Evolutionary conservation across 2,888 invertebrate genomes (phyloP).

Genomic region (Lithophane semibrunnea): DNA sequence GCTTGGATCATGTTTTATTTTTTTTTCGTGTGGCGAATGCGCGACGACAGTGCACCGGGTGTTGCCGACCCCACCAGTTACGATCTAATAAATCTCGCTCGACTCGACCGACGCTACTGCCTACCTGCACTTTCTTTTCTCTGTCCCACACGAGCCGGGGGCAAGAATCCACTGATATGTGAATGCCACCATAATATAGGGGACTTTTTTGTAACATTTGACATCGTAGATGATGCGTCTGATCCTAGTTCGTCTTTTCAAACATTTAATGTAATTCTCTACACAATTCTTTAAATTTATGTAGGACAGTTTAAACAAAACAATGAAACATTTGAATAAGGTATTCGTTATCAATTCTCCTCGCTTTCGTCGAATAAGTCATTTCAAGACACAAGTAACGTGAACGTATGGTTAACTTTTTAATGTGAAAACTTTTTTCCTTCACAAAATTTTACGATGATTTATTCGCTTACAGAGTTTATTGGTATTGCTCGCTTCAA

Average conservation of each 20-base stretch:
- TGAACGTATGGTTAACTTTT: constrained; percentile 60
- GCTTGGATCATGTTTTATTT: constrained; percentile 59
- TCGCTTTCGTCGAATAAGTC: constrained; percentile 55
- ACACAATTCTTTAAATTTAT: constrained; percentile 56
- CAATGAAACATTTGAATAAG: constrained; percentile 61
- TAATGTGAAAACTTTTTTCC: constrained; percentile 58
- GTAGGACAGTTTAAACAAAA: constrained; percentile 60
- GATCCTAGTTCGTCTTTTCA: constrained; percentile 41
- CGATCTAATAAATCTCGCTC: constrained; percentile 89
- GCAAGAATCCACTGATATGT: constrained; percentile 75
- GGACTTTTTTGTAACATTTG: constrained; percentile 76
- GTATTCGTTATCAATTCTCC: constrained; percentile 62
- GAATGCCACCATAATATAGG: constrained; percentile 75
- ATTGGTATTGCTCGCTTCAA: constrained; percentile 21
- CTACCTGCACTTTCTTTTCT: constrained; percentile 90
- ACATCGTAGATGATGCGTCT: constrained; percentile 65
- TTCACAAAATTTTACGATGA: constrained; percentile 38
- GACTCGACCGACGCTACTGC: constrained; percentile 77
- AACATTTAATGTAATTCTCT: constrained; percentile 46
- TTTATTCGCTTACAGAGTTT: constrained; percentile 40
- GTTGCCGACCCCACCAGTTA: constrained; percentile 86
- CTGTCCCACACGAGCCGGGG: constrained; percentile 82
- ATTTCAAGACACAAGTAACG: constrained; percentile 54
- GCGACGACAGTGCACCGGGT: constrained; percentile 78
- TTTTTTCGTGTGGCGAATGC: constrained; percentile 72